Evolutionary conservation across 2,888 invertebrate genomes (phyloP).

Genomic region (Sceliomorpha sp.): DNA sequence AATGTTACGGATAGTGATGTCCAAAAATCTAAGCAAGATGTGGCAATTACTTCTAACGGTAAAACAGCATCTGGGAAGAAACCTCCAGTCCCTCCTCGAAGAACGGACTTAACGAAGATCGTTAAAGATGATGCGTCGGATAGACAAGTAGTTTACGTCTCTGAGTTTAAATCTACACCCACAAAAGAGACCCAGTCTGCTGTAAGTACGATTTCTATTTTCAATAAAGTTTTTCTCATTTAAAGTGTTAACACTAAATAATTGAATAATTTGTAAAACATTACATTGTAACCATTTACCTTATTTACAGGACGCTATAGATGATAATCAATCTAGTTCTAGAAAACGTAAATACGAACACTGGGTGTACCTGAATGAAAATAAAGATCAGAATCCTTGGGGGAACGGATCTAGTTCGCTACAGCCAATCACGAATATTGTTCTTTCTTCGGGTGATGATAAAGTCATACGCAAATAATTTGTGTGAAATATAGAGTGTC

Average conservation of each 20-base stretch:
- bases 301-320: conserved; percentile 20
- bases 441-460: conserved; percentile 68
- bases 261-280: too few relatives aligned
- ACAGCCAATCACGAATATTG: conserved; percentile 73
- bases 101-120: conserved; percentile 76
- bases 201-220: conserved; percentile 30
- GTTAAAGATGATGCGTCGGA: conserved; percentile 63
- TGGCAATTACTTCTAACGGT: conserved; percentile 70
- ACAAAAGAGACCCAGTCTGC: conserved; percentile 55
- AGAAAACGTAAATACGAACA: conserved; percentile 73
- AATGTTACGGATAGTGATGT: conserved; percentile 58
- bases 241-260: too few relatives aligned
- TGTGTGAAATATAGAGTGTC: not conserved
- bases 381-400: conserved; percentile 71
- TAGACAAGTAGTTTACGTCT: conserved; percentile 75
- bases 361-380: conserved; percentile 76
- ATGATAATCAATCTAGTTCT: conserved; percentile 26
- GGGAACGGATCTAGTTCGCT: conserved; percentile 69
- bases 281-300: not conserved
- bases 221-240: not conserved
- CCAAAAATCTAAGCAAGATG: conserved; percentile 58
- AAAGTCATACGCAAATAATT: conserved; percentile 57
- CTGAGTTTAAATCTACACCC: conserved; percentile 70
- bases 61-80: conserved; percentile 72
- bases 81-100: conserved; percentile 81